Base-by-base conservation (phyloP, 2,888 invertebrate species). In the Dexiosoma caninum region DNA sequence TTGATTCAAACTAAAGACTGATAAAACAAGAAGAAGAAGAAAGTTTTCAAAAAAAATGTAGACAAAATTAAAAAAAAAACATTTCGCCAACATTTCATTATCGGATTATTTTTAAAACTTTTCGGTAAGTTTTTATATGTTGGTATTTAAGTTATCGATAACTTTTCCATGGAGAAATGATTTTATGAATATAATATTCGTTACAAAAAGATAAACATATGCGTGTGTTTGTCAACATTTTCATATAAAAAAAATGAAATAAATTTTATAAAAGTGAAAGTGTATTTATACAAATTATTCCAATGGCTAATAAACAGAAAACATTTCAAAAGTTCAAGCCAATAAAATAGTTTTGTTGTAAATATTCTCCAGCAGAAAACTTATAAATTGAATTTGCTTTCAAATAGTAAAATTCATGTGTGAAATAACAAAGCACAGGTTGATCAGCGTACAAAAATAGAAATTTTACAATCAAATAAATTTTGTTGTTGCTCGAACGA, bases 381-480 rank as follows among this genome's bases (percentile, higher is more conserved):
- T 16, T 12, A 42, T 21, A 16, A 64, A 57, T 57, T 19, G 40
- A 37, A 21, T 66, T 57, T 30, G 30, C 16, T 57, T 57, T 10
- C 21, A 32, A 30, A 51, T 9, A 32, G n/a, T 8, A 35, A 46
- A 16, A 23, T 35, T 35, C 16, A 27, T 14, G 30, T 44, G 14
- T 23, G 16, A 62, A 37, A 37, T 44, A 70, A 57, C 23, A 44
- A 49, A 55, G 23, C 49, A 32, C 57, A 64, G 59, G 32, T 51
- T 71, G 46, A 51, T 64, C 14, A 27, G n/a, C 27, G n/a, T n/a
- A 66, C 57, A 64, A 62, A 78, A 64, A 77, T 70, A 77, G 49
- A 57, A 67, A 37, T 53, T 60, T 57, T 32, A 16, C 14, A 62
- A 62, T 0, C 19, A 49, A 21, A 66, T 27, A 30, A 66, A 66